Evolutionary conservation across 2,888 invertebrate species (phyloP).

Genomic region (Dicranocentrus wangi): DNA sequence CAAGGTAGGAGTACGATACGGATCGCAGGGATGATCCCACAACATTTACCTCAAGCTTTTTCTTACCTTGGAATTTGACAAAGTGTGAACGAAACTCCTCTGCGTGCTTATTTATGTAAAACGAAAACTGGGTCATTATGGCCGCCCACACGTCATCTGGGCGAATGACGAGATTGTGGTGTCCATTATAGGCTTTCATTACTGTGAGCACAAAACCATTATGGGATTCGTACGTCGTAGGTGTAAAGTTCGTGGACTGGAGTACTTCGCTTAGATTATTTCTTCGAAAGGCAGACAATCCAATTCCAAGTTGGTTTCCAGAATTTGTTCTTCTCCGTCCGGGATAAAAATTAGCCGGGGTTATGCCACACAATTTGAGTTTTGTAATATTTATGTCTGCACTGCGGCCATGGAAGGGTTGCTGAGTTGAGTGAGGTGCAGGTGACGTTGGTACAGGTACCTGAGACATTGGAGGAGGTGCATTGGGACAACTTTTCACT

Average conservation of each 20-base stretch:
- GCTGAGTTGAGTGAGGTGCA: no score
- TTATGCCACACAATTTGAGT: no score
- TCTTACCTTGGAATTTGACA: constrained; percentile 57
- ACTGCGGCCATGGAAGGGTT: no score
- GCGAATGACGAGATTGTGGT: constrained; percentile 48
- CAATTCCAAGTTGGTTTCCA: no score
- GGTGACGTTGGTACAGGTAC: no score
- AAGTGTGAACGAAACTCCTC: constrained; percentile 47
- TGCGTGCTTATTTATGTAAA: constrained; percentile 44
- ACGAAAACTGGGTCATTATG: constrained; percentile 53
- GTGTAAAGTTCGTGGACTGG: constrained; percentile 28
- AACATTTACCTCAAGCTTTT: constrained; percentile 5
- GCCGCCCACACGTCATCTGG: constrained; percentile 62
- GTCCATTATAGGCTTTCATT: constrained; percentile 30
- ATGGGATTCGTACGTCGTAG: not conserved
- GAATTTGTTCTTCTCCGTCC: no score
- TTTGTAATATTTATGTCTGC: no score
- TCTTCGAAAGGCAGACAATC: no score
- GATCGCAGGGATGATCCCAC: constrained; percentile 14
- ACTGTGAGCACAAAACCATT: constrained; percentile 47
- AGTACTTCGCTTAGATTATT: constrained; percentile 40
- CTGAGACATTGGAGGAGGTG: no score
- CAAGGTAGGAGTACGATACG: constrained; percentile 32
- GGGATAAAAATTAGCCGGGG: no score
- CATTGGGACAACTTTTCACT: no score